A percentile compares a stretch with the other conserved stretches of the same genome.
phyloP scores from a whole-genome alignment of 2,797 vertebrate genomes.

The Natrix natrix region DNA sequence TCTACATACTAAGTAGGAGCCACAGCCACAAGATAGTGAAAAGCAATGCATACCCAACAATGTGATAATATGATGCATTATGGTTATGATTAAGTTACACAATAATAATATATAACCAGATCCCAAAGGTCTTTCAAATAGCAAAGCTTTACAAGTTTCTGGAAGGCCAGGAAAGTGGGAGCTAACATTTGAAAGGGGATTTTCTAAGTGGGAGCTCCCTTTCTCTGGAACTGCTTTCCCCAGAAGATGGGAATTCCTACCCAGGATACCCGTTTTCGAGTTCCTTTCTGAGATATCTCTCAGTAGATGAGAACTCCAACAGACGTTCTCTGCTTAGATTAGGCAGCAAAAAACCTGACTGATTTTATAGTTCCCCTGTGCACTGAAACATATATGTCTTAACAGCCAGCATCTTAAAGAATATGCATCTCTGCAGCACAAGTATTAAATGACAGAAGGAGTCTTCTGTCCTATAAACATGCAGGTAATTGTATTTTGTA shows the following conservation, averaged over 20 bases:
- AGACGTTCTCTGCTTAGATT: neutral
- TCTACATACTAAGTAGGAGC: neutral
- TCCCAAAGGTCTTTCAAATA: neutral
- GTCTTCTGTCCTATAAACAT: neutral
- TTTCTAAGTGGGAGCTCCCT: neutral
- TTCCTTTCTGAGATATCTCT: neutral
- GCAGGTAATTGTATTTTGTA: neutral
- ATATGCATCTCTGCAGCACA: neutral
- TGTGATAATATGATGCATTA: neutral
- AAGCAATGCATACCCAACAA: neutral
- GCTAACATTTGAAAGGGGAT: neutral
- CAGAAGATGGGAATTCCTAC: neutral
- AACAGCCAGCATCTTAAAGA: neutral
- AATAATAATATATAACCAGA: neutral
- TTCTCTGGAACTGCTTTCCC: neutral
- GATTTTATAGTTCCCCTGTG: neutral
- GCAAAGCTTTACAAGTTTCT: neutral
- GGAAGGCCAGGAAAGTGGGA: neutral
- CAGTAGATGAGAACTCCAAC: neutral
- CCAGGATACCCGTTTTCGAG: neutral
- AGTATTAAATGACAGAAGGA: neutral
- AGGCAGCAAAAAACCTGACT: neutral
- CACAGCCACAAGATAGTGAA: neutral
- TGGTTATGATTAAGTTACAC: neutral
- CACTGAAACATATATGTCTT: neutral